Conservation (phyloP, 2,113 vertebrate species). For the Empidonax alnorum region DNA sequence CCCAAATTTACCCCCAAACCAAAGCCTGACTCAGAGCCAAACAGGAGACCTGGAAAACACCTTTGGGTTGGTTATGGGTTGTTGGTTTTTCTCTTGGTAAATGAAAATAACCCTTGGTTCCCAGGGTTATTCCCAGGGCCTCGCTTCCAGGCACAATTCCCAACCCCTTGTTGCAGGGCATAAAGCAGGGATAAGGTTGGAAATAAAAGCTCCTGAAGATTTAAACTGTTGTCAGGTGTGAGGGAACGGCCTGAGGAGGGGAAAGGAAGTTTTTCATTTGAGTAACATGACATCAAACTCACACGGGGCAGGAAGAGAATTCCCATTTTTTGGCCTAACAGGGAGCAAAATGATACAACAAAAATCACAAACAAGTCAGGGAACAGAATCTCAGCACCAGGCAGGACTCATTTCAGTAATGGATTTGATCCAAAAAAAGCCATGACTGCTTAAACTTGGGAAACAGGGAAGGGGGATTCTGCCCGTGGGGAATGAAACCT, state of each 20-base stretch:
- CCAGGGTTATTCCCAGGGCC: background rate
- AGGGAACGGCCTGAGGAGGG: background rate
- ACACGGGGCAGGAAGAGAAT: conserved; percentile 30
- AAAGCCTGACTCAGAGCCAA: background rate
- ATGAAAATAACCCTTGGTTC: background rate
- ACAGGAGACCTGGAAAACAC: background rate
- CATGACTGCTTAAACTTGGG: background rate
- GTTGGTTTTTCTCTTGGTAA: background rate
- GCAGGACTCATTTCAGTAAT: background rate
- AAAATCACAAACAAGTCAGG: conserved; percentile 1
- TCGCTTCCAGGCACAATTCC: background rate
- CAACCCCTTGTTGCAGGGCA: background rate
- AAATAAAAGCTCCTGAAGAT: background rate
- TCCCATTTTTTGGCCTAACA: background rate
- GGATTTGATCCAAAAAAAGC: background rate
- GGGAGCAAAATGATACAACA: background rate
- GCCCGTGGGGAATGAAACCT: background rate
- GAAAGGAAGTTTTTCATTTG: background rate
- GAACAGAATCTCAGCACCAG: background rate
- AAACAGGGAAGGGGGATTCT: background rate
- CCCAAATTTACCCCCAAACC: background rate
- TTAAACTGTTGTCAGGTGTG: background rate
- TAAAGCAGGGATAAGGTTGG: background rate
- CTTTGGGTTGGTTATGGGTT: background rate
- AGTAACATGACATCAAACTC: background rate